Evolutionary conservation across 2,888 invertebrate genomes (phyloP), one percentile per base, ranked within the genome.

Genomic region (Stratiomys singularior): DNA sequence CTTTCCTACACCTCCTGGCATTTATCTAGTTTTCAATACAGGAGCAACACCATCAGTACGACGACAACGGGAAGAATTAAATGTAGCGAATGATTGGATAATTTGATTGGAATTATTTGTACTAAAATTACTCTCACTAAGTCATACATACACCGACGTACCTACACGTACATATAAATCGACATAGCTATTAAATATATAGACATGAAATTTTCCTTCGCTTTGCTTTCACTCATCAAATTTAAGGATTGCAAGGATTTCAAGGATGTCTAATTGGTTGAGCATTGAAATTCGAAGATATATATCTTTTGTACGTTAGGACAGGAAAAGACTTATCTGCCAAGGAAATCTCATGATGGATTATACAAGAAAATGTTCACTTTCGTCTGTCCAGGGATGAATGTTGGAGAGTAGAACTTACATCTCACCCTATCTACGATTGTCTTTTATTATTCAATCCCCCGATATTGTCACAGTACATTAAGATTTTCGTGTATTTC

Each of bases 41-140:
- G 18, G 52, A 52, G 15, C 37, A 9, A 15, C 52, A 52, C 9
- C 9, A 9, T 37, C 27, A 15, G 25, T 7, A 63, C 27, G 4
- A 52, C 52, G 71, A 30, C 27, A 77, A 79, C 72, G 77, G 80
- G 77, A 80, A 78, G 81, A 83, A 83, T 82, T 83, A 82, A 83
- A 83, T 83, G 83, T 83, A 83, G 81, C 83, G 83, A 82, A 83
- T 83, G 82, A 83, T 83, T 84, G 82, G 82, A 82, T 83, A 83
- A 83, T 83, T 83, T 82, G 83, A 83, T 81, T 81, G 81, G 80
- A 81, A 81, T 81, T 81, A 81, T 80, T 81, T 80, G 80, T 79
- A 80, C 77, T 78, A 63, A 79, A 79, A 79, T 79, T 78, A 63
- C 27, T 46, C 71, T 58, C 52, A 74, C n/a, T 77, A 71, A 30